Evolutionary conservation across 2,888 invertebrate species (phyloP), one percentile per base, ranked within the genome.

Genomic region (Chesias legatella): DNA sequence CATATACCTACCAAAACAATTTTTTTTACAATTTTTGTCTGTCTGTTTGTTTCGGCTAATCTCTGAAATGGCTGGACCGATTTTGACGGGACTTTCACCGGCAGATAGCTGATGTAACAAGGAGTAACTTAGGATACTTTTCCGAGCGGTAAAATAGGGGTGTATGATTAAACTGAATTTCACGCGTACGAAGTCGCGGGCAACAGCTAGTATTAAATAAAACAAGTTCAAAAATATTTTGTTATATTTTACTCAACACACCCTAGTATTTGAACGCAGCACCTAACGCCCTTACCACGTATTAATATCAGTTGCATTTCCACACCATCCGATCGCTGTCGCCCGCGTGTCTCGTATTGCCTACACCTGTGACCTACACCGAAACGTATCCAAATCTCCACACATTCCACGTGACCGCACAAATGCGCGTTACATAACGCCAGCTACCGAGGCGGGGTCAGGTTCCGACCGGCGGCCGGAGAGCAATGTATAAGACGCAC

Each of bases 301-400:
- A 52, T 42, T 50, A 58, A 56, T 60, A 64, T 64, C 58, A 53
- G 58, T 64, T 69, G 67, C 67, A 72, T 73, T 73, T 73, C 70
- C 63, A 73, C 74, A 76, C 66, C 59, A 63, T 66, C 63, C 63
- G 59, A 66, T 56, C 64, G 60, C 64, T 71, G 81, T 74, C 82
- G 81, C 82, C 82, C 71, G 73, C 66, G 63, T 80, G 81, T 82
- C 82, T 82, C 78, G 79, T 63, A 64, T 65, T 54, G 69, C 73
- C 64, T 73, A 70, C 74, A 74, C 73, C 67, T 73, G 73, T 72
- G 73, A 67, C 76, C 68, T 65, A 62, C 61, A 67, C 73, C 65
- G 64, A 61, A 64, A 59, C 58, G 60, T 64, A 56, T 52, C 60
- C 60, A 67, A 64, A 66, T 60, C 57, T 62, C 53, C 47, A 51